phyloP scores from a whole-genome alignment of 2,888 invertebrate genomes.

The Cryptops parisi region DNA sequence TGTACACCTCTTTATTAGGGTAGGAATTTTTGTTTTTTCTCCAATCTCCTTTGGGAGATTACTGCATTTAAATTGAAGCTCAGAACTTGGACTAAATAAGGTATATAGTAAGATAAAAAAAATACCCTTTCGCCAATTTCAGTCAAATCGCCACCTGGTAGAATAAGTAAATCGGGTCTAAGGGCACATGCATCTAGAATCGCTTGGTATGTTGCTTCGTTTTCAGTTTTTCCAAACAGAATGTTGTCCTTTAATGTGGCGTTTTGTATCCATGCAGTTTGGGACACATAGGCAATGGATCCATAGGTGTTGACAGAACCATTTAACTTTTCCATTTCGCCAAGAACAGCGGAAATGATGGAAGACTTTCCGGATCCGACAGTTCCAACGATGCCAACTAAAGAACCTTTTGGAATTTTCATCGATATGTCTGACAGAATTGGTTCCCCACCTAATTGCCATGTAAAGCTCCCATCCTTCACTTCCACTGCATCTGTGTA shows the following conservation, averaged over 20 bases:
- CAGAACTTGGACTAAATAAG: too few species aligned
- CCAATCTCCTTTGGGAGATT: too few species aligned
- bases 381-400: slow-evolving; percentile 73
- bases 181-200: slow-evolving; percentile 35
- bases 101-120: too few species aligned
- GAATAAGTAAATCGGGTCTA: slow-evolving; percentile 37
- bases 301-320: slow-evolving; percentile 61
- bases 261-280: slow-evolving; percentile 43
- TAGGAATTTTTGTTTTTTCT: too few species aligned
- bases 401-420: slow-evolving; percentile 45
- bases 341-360: slow-evolving; percentile 65
- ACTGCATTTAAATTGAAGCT: not conserved
- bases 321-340: slow-evolving; percentile 75
- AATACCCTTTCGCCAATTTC: slow-evolving; percentile 43
- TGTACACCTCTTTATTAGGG: too few species aligned
- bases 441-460: slow-evolving; percentile 54
- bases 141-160: slow-evolving; percentile 39
- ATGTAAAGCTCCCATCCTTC: slow-evolving; percentile 73
- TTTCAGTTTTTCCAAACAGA: slow-evolving; percentile 33
- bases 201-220: slow-evolving; percentile 25
- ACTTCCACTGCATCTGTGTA: slow-evolving; percentile 34
- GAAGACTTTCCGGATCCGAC: slow-evolving; percentile 85
- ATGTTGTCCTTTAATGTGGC: slow-evolving; percentile 38
- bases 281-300: slow-evolving; percentile 39
- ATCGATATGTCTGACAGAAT: slow-evolving; percentile 61